These are phyloP conservation scores for Micrasema longulum DNA, from an alignment of 1,140 invertebrate genomes.

Conservation along the genomic window DNA sequence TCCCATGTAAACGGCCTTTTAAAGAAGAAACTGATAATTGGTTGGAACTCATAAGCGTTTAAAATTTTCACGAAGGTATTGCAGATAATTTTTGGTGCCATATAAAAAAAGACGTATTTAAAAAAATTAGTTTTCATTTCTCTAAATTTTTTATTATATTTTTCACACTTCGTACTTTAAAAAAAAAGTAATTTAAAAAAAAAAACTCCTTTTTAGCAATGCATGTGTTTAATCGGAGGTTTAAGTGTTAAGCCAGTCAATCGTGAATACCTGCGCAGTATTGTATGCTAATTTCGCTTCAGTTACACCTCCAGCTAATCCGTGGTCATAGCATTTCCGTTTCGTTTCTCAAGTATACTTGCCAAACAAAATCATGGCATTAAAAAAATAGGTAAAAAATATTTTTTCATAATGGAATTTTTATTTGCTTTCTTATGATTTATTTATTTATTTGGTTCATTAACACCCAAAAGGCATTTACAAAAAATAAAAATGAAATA, in stretches of 20 bases:
- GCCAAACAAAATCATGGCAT: neutral
- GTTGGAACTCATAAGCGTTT: neutral
- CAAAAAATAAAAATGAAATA: no score
- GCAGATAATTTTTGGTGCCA: neutral
- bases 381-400: no score
- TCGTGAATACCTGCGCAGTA: constrained; percentile 33
- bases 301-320: constrained; percentile 51
- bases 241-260: constrained; percentile 13
- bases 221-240: neutral
- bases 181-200: neutral
- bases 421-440: no score
- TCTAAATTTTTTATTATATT: neutral
- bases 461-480: no score
- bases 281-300: constrained; percentile 50
- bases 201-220: neutral
- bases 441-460: no score
- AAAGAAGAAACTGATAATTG: no score
- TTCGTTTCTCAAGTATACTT: constrained; percentile 1
- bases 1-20: no score
- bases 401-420: no score
- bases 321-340: constrained; percentile 41
- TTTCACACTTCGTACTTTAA: neutral
- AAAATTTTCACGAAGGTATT: neutral
- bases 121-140: neutral
- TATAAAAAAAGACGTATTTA: neutral